A percentile compares a stretch with the other conserved stretches of the same genome.
These are phyloP conservation scores for Pomacea canaliculata DNA, from an alignment of 2,888 invertebrate species.

Conservation along the genomic window DNA sequence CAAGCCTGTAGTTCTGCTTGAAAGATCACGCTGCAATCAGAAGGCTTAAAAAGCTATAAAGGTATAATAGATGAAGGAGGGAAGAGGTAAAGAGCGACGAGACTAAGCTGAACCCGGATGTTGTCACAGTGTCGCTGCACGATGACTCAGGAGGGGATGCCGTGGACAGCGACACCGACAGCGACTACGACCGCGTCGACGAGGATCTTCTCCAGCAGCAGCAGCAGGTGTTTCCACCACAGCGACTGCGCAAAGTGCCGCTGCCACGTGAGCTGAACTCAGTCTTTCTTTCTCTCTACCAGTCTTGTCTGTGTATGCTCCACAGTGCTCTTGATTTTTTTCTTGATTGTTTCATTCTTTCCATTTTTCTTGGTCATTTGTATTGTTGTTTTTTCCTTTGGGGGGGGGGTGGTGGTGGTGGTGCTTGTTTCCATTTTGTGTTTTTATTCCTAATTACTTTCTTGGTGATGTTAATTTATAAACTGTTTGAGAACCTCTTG, in stretches of 20 bases:
- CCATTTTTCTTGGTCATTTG: background rate
- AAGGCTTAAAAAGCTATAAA: too few relatives aligned
- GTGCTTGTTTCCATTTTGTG: too few relatives aligned
- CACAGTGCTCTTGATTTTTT: background rate
- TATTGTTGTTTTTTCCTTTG: conserved; percentile 24
- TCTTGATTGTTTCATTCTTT: background rate
- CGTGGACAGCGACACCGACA: background rate
- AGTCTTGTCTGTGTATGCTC: background rate
- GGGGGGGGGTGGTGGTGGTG: too few relatives aligned
- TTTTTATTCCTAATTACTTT: too few relatives aligned
- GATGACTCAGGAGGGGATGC: background rate
- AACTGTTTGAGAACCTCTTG: conserved; percentile 35
- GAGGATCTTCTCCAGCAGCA: background rate
- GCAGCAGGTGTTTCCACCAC: background rate
- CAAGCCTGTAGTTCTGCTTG: too few relatives aligned
- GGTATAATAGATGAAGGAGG: too few relatives aligned
- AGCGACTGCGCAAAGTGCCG: background rate
- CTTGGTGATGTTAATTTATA: too few relatives aligned
- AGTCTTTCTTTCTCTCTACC: background rate
- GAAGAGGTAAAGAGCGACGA: too few relatives aligned
- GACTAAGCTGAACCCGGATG: too few relatives aligned
- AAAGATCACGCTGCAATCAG: too few relatives aligned
- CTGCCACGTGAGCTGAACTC: background rate
- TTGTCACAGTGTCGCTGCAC: background rate
- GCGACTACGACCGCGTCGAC: background rate